Conservation (phyloP, 2,113 vertebrate species). For the Thinocorus orbignyianus region DNA sequence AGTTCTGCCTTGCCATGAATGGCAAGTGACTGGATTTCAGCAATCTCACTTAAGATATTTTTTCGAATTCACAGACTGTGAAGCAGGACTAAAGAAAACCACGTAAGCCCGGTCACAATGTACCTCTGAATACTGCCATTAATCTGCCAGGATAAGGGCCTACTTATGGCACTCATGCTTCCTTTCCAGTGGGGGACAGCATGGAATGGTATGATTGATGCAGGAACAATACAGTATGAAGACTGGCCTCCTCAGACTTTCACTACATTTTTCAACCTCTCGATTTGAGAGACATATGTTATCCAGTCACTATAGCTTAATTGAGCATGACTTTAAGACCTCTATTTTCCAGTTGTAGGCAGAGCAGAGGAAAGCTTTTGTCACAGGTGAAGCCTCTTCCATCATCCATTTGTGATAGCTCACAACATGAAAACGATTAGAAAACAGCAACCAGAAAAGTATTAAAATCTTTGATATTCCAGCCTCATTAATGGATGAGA, state of each 20-base stretch:
- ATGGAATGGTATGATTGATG: neutral
- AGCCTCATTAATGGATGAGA: neutral
- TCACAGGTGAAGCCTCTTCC: neutral
- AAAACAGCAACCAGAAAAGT: neutral
- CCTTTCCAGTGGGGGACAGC: neutral
- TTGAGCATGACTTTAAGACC: neutral
- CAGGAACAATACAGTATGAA: neutral
- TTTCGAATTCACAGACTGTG: neutral
- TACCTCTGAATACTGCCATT: neutral
- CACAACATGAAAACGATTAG: neutral
- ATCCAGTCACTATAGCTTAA: neutral
- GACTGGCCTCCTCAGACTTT: neutral
- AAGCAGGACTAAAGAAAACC: neutral
- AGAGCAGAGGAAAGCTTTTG: neutral
- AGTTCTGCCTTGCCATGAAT: rapidly evolving
- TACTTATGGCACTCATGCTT: neutral
- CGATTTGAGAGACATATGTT: neutral
- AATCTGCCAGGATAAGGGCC: neutral
- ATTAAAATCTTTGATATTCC: too few species aligned
- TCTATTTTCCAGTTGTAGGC: neutral
- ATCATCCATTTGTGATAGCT: neutral
- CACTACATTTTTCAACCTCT: neutral
- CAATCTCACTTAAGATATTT: neutral
- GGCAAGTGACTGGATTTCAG: rapidly evolving
- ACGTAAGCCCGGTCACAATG: neutral